phyloP scores from a whole-genome alignment of 1,140 invertebrate species.

The Saxidomus purpurata region DNA sequence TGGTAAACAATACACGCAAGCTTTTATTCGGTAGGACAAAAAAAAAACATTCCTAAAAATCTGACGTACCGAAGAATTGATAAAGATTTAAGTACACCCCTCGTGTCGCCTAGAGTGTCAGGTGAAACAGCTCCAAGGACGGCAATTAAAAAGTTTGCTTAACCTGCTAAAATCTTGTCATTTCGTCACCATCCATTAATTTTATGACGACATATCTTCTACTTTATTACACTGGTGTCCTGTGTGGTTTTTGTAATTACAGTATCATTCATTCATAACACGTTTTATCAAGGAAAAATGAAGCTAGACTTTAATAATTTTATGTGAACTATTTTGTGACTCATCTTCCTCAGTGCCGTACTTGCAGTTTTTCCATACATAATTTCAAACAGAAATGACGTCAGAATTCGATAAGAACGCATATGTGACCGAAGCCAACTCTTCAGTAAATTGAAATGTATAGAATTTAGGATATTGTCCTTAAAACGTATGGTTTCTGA shows the following conservation, averaged over 20 bases:
- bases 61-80: neutral
- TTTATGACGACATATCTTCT: neutral
- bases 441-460: too few relatives aligned
- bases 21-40: neutral
- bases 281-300: neutral
- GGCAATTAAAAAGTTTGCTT: neutral
- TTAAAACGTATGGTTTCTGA: too few relatives aligned
- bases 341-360: too few relatives aligned
- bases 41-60: neutral
- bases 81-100: neutral
- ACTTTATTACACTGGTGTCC: neutral
- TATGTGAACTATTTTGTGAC: too few relatives aligned
- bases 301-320: too few relatives aligned
- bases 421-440: too few relatives aligned
- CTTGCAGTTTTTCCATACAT: too few relatives aligned
- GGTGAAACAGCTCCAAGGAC: neutral
- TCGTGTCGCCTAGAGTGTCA: neutral
- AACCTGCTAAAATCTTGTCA: neutral
- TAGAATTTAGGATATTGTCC: too few relatives aligned
- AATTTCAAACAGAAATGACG: too few relatives aligned
- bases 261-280: neutral
- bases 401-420: too few relatives aligned
- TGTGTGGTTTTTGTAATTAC: neutral
- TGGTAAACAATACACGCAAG: too few relatives aligned
- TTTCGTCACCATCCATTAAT: slow-evolving; percentile 2